These are phyloP conservation scores for Pseudomyrmex pallidus DNA, from an alignment of 1,140 invertebrate genomes.

Conservation along the genomic window DNA sequence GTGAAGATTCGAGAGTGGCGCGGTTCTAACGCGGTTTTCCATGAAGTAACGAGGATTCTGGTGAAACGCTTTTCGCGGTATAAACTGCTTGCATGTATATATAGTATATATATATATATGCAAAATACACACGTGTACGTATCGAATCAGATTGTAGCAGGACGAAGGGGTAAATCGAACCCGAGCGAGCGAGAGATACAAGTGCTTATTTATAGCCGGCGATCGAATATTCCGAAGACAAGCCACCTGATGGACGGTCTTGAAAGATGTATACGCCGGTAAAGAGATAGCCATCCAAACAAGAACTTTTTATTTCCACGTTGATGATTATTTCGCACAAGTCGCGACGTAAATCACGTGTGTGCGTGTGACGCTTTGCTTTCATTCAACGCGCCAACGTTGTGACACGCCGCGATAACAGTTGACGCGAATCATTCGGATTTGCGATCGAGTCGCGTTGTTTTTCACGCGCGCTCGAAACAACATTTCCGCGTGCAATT, in stretches of 20 bases:
- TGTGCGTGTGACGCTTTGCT: not conserved
- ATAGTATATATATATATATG: no score
- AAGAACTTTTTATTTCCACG: slow-evolving; percentile 16
- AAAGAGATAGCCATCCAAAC: slow-evolving; percentile 12
- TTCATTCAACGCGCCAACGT: not conserved
- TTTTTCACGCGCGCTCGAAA: no score
- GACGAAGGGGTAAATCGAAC: slow-evolving; percentile 36
- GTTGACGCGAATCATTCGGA: not conserved
- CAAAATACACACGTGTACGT: not conserved
- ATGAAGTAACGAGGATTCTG: no score
- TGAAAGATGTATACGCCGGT: slow-evolving; percentile 14
- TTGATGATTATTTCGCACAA: slow-evolving; percentile 16
- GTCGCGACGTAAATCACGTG: not conserved
- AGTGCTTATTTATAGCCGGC: slow-evolving; percentile 44
- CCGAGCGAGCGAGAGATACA: slow-evolving; percentile 39
- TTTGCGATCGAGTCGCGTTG: not conserved
- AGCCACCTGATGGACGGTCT: slow-evolving; percentile 46
- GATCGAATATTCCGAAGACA: slow-evolving; percentile 52
- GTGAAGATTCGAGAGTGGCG: no score
- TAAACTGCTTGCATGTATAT: no score
- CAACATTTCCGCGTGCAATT: no score
- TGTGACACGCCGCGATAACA: no score
- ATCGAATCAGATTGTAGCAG: slow-evolving; percentile 6
- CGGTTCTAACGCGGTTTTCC: no score
- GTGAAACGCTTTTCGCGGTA: no score